Evolutionary conservation across 2,113 vertebrate species (phyloP).

Genomic region (Vombatus ursinus): DNA sequence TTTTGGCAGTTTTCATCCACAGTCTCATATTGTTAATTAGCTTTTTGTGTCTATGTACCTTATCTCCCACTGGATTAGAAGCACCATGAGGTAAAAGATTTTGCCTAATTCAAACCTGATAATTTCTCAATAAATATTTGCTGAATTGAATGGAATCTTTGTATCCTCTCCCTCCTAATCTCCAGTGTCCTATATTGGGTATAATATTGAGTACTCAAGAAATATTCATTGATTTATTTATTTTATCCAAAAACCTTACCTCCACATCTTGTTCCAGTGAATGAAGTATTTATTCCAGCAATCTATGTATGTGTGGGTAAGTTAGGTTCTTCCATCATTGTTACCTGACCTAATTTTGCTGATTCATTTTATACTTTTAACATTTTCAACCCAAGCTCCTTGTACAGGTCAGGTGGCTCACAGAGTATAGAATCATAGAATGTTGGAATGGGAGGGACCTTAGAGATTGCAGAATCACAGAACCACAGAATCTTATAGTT

Average conservation of each 20-base stretch:
- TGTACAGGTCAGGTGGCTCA: not conserved
- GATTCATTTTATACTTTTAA: not conserved
- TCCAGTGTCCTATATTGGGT: not conserved
- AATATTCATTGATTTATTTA: not conserved
- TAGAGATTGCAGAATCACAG: not conserved
- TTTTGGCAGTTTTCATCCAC: not conserved
- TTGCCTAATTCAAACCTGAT: not conserved
- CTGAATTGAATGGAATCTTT: not conserved
- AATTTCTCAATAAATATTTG: conserved; percentile 9
- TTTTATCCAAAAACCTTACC: conserved; percentile 31
- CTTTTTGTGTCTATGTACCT: not conserved
- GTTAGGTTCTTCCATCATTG: not conserved
- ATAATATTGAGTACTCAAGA: not conserved
- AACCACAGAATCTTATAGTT: not conserved
- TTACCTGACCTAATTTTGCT: not conserved
- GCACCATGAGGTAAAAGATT: not conserved
- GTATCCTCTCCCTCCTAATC: not conserved
- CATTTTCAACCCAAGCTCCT: not conserved
- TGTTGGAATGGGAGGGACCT: not conserved
- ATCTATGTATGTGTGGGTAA: not conserved
- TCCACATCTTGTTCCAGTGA: not conserved
- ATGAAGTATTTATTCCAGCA: not conserved
- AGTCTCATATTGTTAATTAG: not conserved
- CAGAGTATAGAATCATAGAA: not conserved
- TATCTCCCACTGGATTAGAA: not conserved